Conservation (phyloP, 2,888 invertebrate species). For the Eumacrocentrus americanus region DNA sequence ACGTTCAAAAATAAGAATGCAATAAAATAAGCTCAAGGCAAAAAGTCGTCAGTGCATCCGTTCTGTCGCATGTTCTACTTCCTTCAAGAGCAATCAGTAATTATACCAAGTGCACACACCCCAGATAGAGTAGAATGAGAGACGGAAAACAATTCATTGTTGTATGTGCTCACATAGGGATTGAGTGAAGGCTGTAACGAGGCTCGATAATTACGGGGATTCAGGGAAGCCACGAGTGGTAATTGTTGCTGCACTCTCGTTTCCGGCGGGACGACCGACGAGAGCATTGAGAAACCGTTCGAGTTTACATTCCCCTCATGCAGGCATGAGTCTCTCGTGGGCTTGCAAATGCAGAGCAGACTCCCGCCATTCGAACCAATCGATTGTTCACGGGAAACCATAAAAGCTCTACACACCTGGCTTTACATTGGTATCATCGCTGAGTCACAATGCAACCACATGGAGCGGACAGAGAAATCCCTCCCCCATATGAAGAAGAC, state of each 20-base stretch:
- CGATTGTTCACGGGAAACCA: conserved; percentile 24
- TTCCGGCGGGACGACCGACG: conserved; percentile 13
- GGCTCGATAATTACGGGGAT: conserved; percentile 11
- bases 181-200: not conserved
- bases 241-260: conserved; percentile 19
- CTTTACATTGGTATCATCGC: conserved; percentile 3
- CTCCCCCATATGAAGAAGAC: not conserved
- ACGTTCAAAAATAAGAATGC: conserved; percentile 44
- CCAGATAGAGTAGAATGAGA: too few relatives aligned
- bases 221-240: conserved; percentile 8
- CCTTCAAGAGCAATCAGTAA: not conserved
- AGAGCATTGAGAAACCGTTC: conserved; percentile 19
- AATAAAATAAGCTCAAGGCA: conserved; percentile 38
- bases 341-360: conserved; percentile 3
- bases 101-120: not conserved
- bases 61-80: conserved; percentile 6
- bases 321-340: not conserved
- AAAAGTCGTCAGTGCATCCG: conserved; percentile 45
- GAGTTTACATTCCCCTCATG: conserved; percentile 6
- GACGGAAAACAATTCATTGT: not conserved
- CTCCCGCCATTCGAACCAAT: conserved; percentile 15
- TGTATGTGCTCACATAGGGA: not conserved
- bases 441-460: not conserved
- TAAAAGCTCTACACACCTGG: conserved; percentile 20
- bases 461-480: not conserved